Percentiles rank a stretch among this genome's conserved stretches.
Evolutionary conservation across 2,888 invertebrate genomes (phyloP).

Genomic region (Nemurella pictetii): DNA sequence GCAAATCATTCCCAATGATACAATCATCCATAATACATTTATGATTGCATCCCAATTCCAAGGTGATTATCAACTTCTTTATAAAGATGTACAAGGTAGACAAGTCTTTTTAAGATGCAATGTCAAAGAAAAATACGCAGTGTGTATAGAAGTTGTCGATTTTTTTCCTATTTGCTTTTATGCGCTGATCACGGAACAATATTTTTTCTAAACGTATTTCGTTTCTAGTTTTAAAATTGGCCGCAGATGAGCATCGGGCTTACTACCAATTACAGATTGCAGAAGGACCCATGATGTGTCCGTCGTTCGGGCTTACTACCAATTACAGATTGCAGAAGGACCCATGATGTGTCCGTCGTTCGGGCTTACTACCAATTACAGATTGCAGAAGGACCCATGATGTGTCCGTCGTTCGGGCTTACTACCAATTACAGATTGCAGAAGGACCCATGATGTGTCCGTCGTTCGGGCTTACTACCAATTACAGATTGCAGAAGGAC

Average conservation of each 20-base stretch:
- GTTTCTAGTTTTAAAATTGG: not conserved
- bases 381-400: no score
- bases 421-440: no score
- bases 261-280: not conserved
- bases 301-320: not conserved
- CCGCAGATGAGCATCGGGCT: not conserved
- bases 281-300: not conserved
- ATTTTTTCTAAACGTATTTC: not conserved
- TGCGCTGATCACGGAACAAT: not conserved
- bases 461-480: no score
- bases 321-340: no score
- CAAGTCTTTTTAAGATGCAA: not conserved
- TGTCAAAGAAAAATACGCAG: not conserved
- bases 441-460: not conserved
- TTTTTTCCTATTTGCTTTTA: not conserved
- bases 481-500: no score
- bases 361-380: no score
- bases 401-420: not conserved
- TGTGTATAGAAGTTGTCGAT: not conserved
- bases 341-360: not conserved
- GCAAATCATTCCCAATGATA: not conserved
- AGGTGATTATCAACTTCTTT: conserved; percentile 4
- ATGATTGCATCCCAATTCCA: conserved; percentile 2
- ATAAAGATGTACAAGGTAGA: conserved; percentile 23
- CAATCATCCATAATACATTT: not conserved